phyloP scores from a whole-genome alignment of 2,888 invertebrate genomes.

The Sepiola atlantica region DNA sequence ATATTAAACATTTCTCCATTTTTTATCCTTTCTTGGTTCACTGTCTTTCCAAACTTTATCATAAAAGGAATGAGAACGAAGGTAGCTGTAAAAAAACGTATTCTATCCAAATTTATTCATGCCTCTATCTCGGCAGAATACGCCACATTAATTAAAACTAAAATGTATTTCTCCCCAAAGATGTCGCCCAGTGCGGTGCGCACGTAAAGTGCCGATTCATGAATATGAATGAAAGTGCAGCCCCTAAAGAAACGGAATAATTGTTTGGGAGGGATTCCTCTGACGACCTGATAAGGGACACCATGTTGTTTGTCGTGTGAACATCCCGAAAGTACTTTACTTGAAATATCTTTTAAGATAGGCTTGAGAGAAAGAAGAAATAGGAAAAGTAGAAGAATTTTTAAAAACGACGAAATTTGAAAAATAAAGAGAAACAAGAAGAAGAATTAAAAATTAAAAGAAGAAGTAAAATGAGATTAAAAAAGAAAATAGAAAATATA shows the following conservation, averaged over 20 bases:
- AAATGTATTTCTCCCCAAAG: slow-evolving; percentile 12
- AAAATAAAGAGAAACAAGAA: background rate
- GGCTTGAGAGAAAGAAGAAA: background rate
- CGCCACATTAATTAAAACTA: slow-evolving; percentile 10
- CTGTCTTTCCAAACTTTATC: background rate
- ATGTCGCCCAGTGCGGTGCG: background rate
- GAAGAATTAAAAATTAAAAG: background rate
- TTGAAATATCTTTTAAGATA: slow-evolving; percentile 10
- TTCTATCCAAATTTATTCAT: background rate
- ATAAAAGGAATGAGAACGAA: background rate
- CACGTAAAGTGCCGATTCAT: slow-evolving; percentile 13
- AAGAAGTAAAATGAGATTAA: background rate
- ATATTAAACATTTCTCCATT: background rate
- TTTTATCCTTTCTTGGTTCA: background rate
- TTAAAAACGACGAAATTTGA: too few species aligned
- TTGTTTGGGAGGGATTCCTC: slow-evolving; percentile 32
- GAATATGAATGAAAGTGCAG: background rate
- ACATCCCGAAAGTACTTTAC: slow-evolving; percentile 20
- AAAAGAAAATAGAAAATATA: too few species aligned
- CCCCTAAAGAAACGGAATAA: slow-evolving; percentile 22
- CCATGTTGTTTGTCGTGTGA: background rate
- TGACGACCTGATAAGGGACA: slow-evolving; percentile 12
- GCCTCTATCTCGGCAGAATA: background rate
- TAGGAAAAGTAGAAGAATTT: too few species aligned
- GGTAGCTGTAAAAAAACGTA: background rate